These are phyloP conservation scores for Chrysodeixis includens DNA, from an alignment of 2,888 invertebrate genomes.

Conservation along the genomic window DNA sequence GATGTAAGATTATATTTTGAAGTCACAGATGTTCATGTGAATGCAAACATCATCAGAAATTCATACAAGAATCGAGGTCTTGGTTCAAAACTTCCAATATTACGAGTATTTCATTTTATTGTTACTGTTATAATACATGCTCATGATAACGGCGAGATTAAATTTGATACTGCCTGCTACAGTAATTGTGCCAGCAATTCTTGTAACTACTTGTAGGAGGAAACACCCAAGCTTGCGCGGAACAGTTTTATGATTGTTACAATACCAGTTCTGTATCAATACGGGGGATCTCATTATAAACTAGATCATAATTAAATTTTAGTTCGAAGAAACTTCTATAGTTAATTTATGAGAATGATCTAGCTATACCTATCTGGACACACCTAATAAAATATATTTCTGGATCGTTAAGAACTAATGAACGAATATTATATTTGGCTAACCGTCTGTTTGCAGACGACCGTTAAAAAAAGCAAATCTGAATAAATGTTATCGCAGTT, in stretches of 20 bases:
- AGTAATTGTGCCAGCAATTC: conserved; percentile 34
- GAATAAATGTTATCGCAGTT: conserved; percentile 6
- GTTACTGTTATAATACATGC: neutral
- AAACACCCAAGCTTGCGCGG: conserved; percentile 30
- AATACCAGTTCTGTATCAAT: conserved; percentile 48
- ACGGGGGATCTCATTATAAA: conserved; percentile 38
- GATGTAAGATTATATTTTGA: conserved; percentile 61
- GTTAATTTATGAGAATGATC: conserved; percentile 40
- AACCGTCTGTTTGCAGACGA: neutral
- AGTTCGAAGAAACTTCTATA: conserved; percentile 36
- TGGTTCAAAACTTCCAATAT: conserved; percentile 17
- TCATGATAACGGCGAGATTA: neutral
- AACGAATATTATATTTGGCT: neutral
- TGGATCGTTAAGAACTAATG: neutral
- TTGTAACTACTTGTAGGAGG: conserved; percentile 36
- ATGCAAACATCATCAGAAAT: conserved; percentile 26
- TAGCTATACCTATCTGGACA: neutral
- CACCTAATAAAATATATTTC: neutral
- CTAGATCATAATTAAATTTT: conserved; percentile 40
- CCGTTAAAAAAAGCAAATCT: neutral
- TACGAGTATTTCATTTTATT: conserved; percentile 16
- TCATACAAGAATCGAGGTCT: conserved; percentile 22
- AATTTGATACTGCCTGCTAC: conserved; percentile 25
- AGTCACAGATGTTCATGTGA: conserved; percentile 58
- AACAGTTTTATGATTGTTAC: conserved; percentile 34